Conservation (phyloP, 2,888 invertebrate species). For the Luperina nickerlii region DNA sequence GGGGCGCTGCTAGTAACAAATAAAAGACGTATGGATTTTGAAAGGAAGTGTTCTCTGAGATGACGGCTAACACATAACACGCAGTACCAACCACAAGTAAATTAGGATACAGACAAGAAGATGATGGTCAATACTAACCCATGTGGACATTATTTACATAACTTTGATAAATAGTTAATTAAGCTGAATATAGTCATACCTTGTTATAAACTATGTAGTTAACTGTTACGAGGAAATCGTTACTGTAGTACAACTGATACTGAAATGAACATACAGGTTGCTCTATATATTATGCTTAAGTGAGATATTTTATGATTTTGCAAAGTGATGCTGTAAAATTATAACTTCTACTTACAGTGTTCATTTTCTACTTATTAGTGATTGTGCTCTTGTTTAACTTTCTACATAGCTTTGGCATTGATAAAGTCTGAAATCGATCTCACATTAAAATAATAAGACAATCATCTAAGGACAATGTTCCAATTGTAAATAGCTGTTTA, state of each 20-base stretch:
- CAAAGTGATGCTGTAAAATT: not conserved
- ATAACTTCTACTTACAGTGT: not conserved
- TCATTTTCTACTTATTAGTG: not conserved
- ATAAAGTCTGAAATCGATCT: no score
- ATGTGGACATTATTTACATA: not conserved
- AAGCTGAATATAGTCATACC: constrained; percentile 31
- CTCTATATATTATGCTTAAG: not conserved
- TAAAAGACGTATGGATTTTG: not conserved
- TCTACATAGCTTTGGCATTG: not conserved
- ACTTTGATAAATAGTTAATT: constrained; percentile 33
- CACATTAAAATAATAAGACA: not conserved
- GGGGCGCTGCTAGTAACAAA: no score
- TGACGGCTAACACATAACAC: no score
- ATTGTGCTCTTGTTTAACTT: not conserved
- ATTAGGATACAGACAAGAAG: not conserved
- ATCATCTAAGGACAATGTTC: not conserved
- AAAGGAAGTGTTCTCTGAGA: not conserved
- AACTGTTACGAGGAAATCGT: constrained; percentile 45
- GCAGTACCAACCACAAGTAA: no score
- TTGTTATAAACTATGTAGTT: constrained; percentile 39
- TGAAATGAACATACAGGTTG: constrained; percentile 39
- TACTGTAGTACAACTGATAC: constrained; percentile 38
- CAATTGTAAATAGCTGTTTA: no score
- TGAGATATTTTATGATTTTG: not conserved
- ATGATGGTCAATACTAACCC: not conserved